Conservation (phyloP, 2,113 vertebrate species). For the Limanda limanda region DNA sequence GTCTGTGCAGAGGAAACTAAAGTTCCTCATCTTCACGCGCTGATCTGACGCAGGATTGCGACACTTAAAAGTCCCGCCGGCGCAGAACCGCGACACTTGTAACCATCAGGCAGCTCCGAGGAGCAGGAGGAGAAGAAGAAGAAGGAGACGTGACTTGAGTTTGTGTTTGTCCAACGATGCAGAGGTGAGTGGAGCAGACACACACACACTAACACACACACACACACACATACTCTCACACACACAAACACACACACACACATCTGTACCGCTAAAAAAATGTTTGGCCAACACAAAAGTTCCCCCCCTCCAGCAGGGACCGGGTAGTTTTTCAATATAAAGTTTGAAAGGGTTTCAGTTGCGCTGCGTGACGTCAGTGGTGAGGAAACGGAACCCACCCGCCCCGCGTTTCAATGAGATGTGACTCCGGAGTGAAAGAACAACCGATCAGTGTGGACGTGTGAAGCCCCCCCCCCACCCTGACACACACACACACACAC, state of each 20-base stretch:
- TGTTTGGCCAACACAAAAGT: not conserved
- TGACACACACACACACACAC: too few species aligned
- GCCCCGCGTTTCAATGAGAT: too few species aligned
- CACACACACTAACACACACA: not conserved
- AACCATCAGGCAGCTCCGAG: not conserved
- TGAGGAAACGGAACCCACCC: too few species aligned
- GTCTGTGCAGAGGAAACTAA: conserved; percentile 6
- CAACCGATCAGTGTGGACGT: not conserved
- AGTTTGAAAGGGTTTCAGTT: not conserved
- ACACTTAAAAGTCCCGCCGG: not conserved
- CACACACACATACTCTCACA: not conserved
- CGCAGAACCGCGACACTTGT: not conserved
- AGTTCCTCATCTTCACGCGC: conserved; percentile 1
- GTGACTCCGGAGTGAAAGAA: too few species aligned
- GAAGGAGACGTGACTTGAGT: not conserved
- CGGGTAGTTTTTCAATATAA: too few species aligned
- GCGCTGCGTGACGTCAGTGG: too few species aligned
- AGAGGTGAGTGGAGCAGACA: conserved; percentile 40
- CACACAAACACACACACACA: not conserved
- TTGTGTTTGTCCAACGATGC: conserved; percentile 20
- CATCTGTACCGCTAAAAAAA: not conserved
- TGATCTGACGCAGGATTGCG: not conserved
- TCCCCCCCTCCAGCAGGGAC: not conserved
- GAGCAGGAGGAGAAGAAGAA: not conserved
- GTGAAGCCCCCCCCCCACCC: too few species aligned